phyloP scores from a whole-genome alignment of 2,797 vertebrate species.

The Gobio occitaniae region DNA sequence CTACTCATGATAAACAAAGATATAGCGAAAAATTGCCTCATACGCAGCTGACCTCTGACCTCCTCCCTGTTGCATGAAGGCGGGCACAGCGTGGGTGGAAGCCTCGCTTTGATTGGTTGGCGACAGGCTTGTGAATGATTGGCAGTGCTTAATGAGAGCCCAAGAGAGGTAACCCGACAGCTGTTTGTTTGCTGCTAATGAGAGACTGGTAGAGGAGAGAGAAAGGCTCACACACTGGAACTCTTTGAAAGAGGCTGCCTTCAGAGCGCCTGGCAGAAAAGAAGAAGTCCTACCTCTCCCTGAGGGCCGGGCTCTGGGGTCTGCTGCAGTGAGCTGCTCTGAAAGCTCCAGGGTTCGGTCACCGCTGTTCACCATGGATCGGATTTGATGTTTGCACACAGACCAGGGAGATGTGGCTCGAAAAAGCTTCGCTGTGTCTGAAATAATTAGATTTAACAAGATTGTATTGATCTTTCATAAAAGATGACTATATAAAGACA shows the following conservation, averaged over 20 bases:
- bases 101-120: constrained; percentile 77
- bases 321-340: constrained; percentile 67
- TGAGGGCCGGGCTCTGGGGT: constrained; percentile 70
- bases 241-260: constrained; percentile 75
- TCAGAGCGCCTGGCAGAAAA: constrained; percentile 68
- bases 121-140: constrained; percentile 72
- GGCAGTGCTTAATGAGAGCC: constrained; percentile 82
- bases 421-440: constrained; percentile 62
- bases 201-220: constrained; percentile 77
- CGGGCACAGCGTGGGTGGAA: constrained; percentile 67
- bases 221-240: constrained; percentile 73
- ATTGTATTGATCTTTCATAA: constrained; percentile 29
- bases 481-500: constrained; percentile 8
- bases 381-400: constrained; percentile 62
- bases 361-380: constrained; percentile 67
- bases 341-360: constrained; percentile 66
- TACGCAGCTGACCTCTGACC: constrained; percentile 54
- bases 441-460: constrained; percentile 33
- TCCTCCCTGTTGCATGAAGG: constrained; percentile 52
- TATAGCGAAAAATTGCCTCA: not conserved
- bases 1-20: not conserved
- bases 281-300: constrained; percentile 71
- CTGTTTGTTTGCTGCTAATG: constrained; percentile 84
- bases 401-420: constrained; percentile 50
- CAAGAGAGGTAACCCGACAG: constrained; percentile 80